Evolutionary conservation across 1,140 invertebrate species (phyloP), one percentile per base, ranked within the genome.

Genomic region (Papilio polyxenes): DNA sequence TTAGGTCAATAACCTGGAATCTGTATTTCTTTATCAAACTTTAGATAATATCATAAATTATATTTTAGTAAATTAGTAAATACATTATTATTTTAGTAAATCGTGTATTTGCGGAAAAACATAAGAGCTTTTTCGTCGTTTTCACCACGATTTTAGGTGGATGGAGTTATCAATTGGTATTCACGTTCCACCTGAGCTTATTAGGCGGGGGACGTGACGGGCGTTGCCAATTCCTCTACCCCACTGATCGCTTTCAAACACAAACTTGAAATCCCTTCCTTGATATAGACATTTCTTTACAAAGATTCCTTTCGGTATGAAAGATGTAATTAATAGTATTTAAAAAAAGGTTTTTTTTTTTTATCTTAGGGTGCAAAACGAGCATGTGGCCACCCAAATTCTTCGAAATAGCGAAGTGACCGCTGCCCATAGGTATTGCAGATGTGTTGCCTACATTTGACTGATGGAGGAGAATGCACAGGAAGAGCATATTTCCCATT

Each of bases 151-250:
- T 23, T 65, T 20, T 23, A 37, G 65, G 10, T 69, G 65, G 23
- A 37, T 69, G 65, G 65, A 69, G 65, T 69, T 69, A 69, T 69
- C 65, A 69, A 69, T 69, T 69, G 65, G 31, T 69, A 69, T 69
- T 69, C 23, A 37, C 23, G 65, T 69, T 69, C 10, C 65, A 69
- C 65, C 23, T 69, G 65, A 69, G 65, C 65, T 69, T 69, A 69
- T 69, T 69, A 69, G 23, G 65, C 65, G 65, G 3, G 23, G 11
- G 11, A 69, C 65, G 65, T 69, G 65, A 69, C 23, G 65, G 65
- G 65, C 37, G 11, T 72, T 4, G 31, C 23, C 23, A 72, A 37
- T 72, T 65, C 65, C 23, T 10, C 17, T 1, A 31, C 65, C 23
- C 37, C 31, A 13, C 23, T 72, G 65, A 72, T 72, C 65, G 65